Percentiles rank a stretch among this genome's conserved stretches.
These are phyloP conservation scores for Drosophila anomelani DNA, from an alignment of 2,888 invertebrate species.

Conservation along the genomic window DNA sequence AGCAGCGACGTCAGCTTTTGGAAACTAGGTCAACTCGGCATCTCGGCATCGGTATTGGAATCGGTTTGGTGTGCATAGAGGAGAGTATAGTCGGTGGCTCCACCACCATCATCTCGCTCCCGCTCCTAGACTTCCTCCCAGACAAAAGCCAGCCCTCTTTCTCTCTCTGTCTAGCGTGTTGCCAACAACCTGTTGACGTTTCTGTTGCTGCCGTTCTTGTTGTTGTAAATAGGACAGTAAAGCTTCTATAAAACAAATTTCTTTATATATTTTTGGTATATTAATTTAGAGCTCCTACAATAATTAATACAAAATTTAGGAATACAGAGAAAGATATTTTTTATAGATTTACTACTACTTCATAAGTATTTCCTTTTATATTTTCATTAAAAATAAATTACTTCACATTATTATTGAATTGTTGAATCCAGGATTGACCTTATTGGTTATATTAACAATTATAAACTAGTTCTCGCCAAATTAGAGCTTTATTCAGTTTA, in stretches of 20 bases:
- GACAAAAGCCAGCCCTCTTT: not conserved
- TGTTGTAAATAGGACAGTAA: slow-evolving; percentile 8
- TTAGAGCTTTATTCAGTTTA: too few species aligned
- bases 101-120: slow-evolving; percentile 20
- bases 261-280: too few species aligned
- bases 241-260: not conserved
- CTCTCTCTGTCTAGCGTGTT: slow-evolving; percentile 27
- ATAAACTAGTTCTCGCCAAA: too few species aligned
- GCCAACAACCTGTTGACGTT: slow-evolving; percentile 47
- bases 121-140: slow-evolving; percentile 20
- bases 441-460: too few species aligned
- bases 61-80: slow-evolving; percentile 54
- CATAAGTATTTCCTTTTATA: too few species aligned
- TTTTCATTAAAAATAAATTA: too few species aligned
- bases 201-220: slow-evolving; percentile 24
- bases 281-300: too few species aligned
- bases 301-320: too few species aligned
- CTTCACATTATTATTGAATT: too few species aligned
- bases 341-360: too few species aligned
- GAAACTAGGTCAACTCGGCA: slow-evolving; percentile 63
- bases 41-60: slow-evolving; percentile 58
- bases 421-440: too few species aligned
- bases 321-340: too few species aligned
- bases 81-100: slow-evolving; percentile 38
- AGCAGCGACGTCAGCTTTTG: slow-evolving; percentile 49